Conservation (phyloP, 2,797 vertebrate genomes). For the Petrocephalus schoutedeni region DNA sequence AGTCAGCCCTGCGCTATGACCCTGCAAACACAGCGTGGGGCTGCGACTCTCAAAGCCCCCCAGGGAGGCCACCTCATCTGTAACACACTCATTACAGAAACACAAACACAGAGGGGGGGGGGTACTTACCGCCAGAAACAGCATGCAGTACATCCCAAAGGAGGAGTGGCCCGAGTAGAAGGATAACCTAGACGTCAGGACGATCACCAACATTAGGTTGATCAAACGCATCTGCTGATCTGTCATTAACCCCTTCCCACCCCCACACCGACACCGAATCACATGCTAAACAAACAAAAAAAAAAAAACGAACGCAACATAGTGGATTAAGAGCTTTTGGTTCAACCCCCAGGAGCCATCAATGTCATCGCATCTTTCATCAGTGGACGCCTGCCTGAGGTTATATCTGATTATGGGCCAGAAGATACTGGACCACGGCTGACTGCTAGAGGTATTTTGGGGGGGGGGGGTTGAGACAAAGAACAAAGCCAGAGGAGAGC, state of each 20-base stretch:
- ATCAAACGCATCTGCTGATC: neutral
- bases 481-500: neutral
- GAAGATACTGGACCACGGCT: neutral
- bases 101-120: neutral
- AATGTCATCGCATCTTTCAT: neutral
- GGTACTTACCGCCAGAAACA: slow-evolving; percentile 89
- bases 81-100: neutral
- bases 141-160: slow-evolving; percentile 98
- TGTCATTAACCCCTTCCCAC: neutral
- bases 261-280: neutral
- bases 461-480: neutral
- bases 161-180: slow-evolving; percentile 98
- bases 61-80: neutral
- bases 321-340: neutral
- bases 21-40: neutral
- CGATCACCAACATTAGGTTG: neutral
- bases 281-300: neutral
- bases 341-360: neutral
- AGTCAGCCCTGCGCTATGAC: neutral
- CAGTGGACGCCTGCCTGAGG: neutral
- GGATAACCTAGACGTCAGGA: slow-evolving; percentile 68
- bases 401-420: neutral
- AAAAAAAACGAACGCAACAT: no score
- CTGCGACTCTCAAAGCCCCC: neutral
- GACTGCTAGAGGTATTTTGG: neutral